Percentiles rank a stretch among this genome's conserved stretches.
Conservation (phyloP, 2,113 vertebrate genomes). For the Platysternon megacephalum region DNA sequence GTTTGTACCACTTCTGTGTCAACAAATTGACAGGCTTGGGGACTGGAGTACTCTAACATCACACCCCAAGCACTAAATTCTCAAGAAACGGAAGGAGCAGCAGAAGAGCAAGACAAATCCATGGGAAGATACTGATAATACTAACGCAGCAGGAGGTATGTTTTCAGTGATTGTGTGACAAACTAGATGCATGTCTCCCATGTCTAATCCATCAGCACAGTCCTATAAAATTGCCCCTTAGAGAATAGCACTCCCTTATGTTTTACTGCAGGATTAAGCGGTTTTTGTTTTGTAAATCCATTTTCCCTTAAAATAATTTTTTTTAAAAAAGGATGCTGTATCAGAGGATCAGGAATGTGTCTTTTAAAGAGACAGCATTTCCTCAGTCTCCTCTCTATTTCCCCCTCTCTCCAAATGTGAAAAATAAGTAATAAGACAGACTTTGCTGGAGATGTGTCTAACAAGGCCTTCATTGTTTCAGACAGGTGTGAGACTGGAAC, state of each 20-base stretch:
- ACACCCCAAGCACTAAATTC: not conserved
- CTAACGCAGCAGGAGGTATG: not conserved
- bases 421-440: constrained; percentile 56
- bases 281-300: not conserved
- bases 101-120: not conserved
- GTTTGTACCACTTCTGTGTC: not conserved
- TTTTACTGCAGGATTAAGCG: not conserved
- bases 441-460: constrained; percentile 69
- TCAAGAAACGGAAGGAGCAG: not conserved
- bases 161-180: not conserved
- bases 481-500: constrained; percentile 86
- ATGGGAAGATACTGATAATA: not conserved
- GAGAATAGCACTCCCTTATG: not conserved
- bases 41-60: too few species aligned
- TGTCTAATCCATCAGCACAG: not conserved
- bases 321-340: not conserved
- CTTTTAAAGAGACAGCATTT: constrained; percentile 17
- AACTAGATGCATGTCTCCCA: not conserved
- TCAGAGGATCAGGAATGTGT: not conserved
- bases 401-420: constrained; percentile 2
- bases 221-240: not conserved
- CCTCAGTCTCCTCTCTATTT: constrained; percentile 16
- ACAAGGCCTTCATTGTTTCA: constrained; percentile 88
- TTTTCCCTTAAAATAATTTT: not conserved
- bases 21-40: not conserved